Conservation (phyloP, 2,888 invertebrate species). For the Trichacis sp. region DNA sequence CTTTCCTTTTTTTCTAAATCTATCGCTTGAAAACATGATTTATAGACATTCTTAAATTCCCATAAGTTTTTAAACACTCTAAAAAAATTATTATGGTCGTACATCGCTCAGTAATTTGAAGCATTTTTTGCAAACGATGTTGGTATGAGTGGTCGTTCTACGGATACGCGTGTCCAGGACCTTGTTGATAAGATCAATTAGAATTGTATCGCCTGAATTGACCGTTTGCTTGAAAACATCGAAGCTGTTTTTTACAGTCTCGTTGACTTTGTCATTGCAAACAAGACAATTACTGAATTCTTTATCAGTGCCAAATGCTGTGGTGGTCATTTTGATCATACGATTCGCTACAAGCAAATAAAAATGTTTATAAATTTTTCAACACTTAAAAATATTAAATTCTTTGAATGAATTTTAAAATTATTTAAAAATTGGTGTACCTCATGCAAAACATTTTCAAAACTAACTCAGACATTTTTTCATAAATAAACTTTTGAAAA, state of each 20-base stretch:
- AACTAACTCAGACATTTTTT: too few relatives aligned
- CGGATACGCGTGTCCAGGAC: constrained; percentile 71
- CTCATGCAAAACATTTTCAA: too few relatives aligned
- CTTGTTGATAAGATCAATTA: constrained; percentile 68
- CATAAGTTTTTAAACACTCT: constrained; percentile 71
- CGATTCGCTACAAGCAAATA: constrained; percentile 3
- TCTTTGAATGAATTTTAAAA: too few relatives aligned
- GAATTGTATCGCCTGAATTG: constrained; percentile 61
- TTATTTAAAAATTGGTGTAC: too few relatives aligned
- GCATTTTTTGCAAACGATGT: constrained; percentile 77
- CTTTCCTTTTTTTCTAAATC: too few relatives aligned
- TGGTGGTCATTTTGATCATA: constrained; percentile 55
- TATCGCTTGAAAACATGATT: neutral
- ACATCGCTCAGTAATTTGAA: too few relatives aligned
- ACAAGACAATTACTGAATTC: constrained; percentile 72
- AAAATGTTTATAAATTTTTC: neutral
- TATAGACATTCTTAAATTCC: constrained; percentile 69
- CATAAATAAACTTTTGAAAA: too few relatives aligned
- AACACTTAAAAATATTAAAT: too few relatives aligned
- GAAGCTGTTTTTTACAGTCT: constrained; percentile 71
- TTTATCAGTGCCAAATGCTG: too few relatives aligned
- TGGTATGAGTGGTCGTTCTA: constrained; percentile 71
- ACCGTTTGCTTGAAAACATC: constrained; percentile 70
- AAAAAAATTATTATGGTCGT: too few relatives aligned
- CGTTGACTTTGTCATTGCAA: constrained; percentile 73